A percentile compares a stretch with the other conserved stretches of the same genome.
These are phyloP conservation scores for Monochamus alternatus DNA, from an alignment of 2,888 invertebrate genomes.

Conservation along the genomic window DNA sequence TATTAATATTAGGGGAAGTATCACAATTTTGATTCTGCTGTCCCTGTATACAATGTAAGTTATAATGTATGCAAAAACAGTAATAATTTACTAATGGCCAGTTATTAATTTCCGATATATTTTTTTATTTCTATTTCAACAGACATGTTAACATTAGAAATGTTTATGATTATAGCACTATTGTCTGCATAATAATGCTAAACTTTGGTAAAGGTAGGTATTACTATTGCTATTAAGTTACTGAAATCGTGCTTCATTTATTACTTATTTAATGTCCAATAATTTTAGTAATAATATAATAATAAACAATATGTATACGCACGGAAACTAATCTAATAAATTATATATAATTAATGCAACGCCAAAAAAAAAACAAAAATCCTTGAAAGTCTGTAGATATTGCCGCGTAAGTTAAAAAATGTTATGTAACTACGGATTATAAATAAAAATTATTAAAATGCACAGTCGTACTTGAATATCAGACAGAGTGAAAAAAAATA, in stretches of 20 bases:
- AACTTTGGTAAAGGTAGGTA: neutral
- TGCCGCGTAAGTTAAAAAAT: neutral
- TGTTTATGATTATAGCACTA: neutral
- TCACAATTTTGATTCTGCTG: too few species aligned
- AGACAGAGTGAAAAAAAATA: too few species aligned
- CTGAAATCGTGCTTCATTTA: constrained; percentile 10
- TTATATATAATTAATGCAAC: constrained; percentile 7
- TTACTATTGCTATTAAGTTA: constrained; percentile 7
- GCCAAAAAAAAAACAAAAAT: constrained; percentile 4
- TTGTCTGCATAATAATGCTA: neutral
- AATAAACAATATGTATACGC: neutral
- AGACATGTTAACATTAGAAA: neutral
- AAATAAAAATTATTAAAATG: too few species aligned
- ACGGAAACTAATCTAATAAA: constrained; percentile 5
- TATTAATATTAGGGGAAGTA: too few species aligned
- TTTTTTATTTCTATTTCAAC: neutral
- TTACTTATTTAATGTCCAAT: constrained; percentile 2
- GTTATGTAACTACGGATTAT: neutral
- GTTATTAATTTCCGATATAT: neutral
- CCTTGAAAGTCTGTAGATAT: neutral
- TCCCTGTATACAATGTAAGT: too few species aligned
- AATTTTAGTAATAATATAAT: constrained; percentile 5
- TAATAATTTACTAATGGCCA: neutral
- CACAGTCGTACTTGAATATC: too few species aligned
- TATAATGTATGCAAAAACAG: neutral